Evolutionary conservation across 2,888 invertebrate genomes (phyloP), one percentile per base, ranked within the genome.

Genomic region (Drosophila greeni): DNA sequence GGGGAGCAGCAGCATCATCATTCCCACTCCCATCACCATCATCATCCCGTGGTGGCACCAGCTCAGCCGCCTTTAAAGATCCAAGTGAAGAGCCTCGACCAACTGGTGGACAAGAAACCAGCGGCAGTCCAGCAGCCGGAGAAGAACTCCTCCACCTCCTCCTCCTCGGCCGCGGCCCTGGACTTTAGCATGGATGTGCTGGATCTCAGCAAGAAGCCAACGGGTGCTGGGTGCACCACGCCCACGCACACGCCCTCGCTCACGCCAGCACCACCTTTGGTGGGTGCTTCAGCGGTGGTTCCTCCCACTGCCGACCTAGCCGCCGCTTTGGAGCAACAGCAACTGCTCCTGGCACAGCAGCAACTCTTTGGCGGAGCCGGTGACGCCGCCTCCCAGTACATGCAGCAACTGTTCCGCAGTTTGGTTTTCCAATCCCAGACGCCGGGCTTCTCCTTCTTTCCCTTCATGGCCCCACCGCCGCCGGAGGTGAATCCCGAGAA

Each of bases 161-260:
- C 20, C 67, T 36, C 5, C 18, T 26, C 43, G 64, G 39, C 5
- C 67, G 18, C 54, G 64, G 39, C 5, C 66, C 0, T 95, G 56
- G 95, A 95, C 87, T 90, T 95, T 26, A 93, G 93, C 57, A 94
- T 93, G 89, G 94, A 95, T 87, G 95, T 94, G 5, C 90, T 96
- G 45, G 96, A 96, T 89, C 91, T 96, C 70, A 95, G 95, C 86
- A 95, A 94, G 85, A 95, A 95, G 88, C 92, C 91, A 1, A 61
- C 75, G 18, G 59, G 45, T 14, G 16, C 26, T 11, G 55, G 23
- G 1, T 9, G 11, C 6, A 42, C 20, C n/a, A 12, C 39, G 3
- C n/a, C 33, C 5, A 56, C 58, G 1, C 56, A 45, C 5, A 24
- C 43, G 3, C 23, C 29, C 1, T 14, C 36, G 1, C 36, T 31